A percentile compares a stretch with the other conserved stretches of the same genome.
Evolutionary conservation across 2,888 invertebrate species (phyloP).

Genomic region (Laspeyria flexula): DNA sequence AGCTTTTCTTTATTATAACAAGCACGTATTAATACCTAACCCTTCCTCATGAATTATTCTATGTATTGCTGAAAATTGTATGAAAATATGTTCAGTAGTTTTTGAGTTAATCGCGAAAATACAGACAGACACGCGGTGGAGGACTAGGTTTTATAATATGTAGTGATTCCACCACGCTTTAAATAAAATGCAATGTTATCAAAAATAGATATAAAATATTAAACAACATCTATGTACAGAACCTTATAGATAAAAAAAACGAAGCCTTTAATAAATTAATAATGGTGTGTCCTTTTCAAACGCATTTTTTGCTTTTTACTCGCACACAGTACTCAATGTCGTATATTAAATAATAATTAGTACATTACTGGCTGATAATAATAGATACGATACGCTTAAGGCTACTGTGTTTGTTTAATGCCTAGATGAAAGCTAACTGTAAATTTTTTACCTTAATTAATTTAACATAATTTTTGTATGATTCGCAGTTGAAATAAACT

Average conservation of each 20-base stretch:
- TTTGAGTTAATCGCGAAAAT: no score
- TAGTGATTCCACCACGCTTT: no score
- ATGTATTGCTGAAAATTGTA: no score
- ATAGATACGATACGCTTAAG: background rate
- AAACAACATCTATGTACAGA: background rate
- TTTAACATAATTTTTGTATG: background rate
- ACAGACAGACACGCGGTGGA: no score
- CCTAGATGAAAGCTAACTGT: background rate
- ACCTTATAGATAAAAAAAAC: background rate
- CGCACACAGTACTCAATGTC: background rate
- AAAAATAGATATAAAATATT: background rate
- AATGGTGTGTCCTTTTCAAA: background rate
- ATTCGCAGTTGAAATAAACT: no score
- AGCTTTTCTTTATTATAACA: no score
- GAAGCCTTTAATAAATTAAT: background rate
- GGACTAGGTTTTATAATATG: no score
- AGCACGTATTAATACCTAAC: no score
- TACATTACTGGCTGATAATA: conserved; percentile 2
- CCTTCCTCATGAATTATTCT: no score
- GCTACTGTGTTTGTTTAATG: background rate
- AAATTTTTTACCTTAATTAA: background rate
- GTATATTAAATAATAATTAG: conserved; percentile 8
- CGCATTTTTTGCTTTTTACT: background rate
- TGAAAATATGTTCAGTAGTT: no score
- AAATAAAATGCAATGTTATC: no score